phyloP scores from a whole-genome alignment of 2,888 invertebrate species.

The Oligia latruncula region DNA sequence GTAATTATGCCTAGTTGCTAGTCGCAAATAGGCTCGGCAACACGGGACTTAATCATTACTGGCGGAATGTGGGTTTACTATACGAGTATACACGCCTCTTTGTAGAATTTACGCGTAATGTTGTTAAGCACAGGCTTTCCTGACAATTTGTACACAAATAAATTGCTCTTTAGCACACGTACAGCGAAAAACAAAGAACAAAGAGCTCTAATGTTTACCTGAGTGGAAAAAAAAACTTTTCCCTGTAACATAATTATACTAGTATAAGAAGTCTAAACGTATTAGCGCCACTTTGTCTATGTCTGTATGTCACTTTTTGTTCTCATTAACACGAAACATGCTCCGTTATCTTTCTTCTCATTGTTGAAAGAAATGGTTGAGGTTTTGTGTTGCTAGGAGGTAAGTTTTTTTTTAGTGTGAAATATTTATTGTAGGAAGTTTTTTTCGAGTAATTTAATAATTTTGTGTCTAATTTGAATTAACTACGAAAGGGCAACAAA shows the following conservation, averaged over 20 bases:
- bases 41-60: neutral
- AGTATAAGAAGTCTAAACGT: slow-evolving; percentile 53
- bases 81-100: neutral
- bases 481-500: neutral
- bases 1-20: neutral
- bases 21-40: neutral
- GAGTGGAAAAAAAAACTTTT: slow-evolving; percentile 41
- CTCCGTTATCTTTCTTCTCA: slow-evolving; percentile 35
- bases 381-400: slow-evolving; percentile 34
- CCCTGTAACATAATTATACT: neutral
- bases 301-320: slow-evolving; percentile 74
- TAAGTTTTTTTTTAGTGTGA: slow-evolving; percentile 1
- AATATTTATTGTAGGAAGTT: neutral
- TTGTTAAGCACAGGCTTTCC: no score
- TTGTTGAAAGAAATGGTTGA: slow-evolving; percentile 41
- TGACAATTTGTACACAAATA: neutral
- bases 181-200: slow-evolving; percentile 12
- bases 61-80: neutral
- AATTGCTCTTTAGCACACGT: slow-evolving; percentile 9
- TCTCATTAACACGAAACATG: slow-evolving; percentile 68
- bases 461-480: neutral
- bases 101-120: no score
- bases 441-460: neutral
- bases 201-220: slow-evolving; percentile 26
- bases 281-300: slow-evolving; percentile 69